Conservation (phyloP, 2,797 vertebrate species). For the Aselliscus stoliczkanus region DNA sequence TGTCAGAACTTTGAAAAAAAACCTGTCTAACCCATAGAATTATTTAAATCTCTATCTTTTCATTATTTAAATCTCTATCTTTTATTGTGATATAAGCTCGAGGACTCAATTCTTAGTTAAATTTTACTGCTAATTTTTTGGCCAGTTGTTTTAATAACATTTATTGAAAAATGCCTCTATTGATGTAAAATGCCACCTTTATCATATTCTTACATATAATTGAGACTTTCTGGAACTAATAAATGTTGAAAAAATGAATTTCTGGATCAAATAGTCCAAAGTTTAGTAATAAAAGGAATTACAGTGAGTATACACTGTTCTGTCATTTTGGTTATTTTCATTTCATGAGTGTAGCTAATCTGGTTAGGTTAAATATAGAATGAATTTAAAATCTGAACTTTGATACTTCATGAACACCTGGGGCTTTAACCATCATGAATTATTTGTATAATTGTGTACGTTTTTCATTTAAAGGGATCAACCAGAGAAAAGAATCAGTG, state of each 20-base stretch:
- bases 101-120: background rate
- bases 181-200: background rate
- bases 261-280: background rate
- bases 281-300: background rate
- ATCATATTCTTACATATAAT: background rate
- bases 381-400: constrained; percentile 36
- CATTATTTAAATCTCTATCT: background rate
- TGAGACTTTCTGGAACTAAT: background rate
- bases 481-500: background rate
- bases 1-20: background rate
- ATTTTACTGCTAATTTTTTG: background rate
- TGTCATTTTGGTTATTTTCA: constrained; percentile 29
- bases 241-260: constrained; percentile 20
- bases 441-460: background rate
- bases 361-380: background rate
- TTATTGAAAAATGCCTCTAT: background rate
- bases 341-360: background rate
- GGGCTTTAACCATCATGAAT: background rate
- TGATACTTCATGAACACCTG: background rate
- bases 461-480: constrained; percentile 20
- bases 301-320: background rate
- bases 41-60: constrained; percentile 29
- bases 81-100: background rate
- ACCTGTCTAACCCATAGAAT: background rate
- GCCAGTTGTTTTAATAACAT: background rate